Percentiles rank a stretch among this genome's conserved stretches.
Evolutionary conservation across 1,140 invertebrate species (phyloP).

Genomic region (Cyrtorhinus lividipennis): DNA sequence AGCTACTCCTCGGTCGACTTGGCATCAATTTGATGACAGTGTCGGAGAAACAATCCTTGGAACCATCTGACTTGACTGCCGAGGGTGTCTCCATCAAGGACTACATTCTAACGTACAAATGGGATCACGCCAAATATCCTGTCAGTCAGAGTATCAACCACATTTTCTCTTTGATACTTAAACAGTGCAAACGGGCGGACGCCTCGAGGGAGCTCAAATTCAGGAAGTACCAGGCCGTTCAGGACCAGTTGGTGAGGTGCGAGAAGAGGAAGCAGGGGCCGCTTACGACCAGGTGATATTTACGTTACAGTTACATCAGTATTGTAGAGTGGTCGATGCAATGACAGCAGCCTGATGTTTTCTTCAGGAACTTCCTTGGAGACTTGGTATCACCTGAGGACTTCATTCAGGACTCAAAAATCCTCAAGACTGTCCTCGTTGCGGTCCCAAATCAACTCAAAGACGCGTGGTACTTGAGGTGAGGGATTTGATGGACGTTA

Average conservation of each 20-base stretch:
- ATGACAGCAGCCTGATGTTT: neutral
- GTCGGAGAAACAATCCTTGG: neutral
- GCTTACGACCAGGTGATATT: neutral
- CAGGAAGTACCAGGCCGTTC: neutral
- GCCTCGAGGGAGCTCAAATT: neutral
- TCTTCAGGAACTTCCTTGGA: neutral
- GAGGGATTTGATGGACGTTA: no score
- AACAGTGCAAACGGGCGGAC: neutral
- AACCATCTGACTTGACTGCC: neutral
- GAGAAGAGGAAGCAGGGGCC: neutral
- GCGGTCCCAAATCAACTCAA: neutral
- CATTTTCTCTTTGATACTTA: neutral
- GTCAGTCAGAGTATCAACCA: neutral
- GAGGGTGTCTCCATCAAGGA: neutral
- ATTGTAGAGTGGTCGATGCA: no score
- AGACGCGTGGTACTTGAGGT: neutral
- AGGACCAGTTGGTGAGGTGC: neutral
- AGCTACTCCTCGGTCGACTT: neutral
- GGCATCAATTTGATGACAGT: neutral
- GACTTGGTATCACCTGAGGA: neutral
- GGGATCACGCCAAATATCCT: neutral
- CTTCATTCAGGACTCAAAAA: neutral
- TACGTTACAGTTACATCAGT: no score
- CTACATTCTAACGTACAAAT: neutral
- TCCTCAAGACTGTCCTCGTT: neutral